A percentile compares a stretch with the other conserved stretches of the same genome.
These are phyloP conservation scores for Myotis findleyi DNA, from an alignment of 2,797 vertebrate genomes.

Conservation along the genomic window DNA sequence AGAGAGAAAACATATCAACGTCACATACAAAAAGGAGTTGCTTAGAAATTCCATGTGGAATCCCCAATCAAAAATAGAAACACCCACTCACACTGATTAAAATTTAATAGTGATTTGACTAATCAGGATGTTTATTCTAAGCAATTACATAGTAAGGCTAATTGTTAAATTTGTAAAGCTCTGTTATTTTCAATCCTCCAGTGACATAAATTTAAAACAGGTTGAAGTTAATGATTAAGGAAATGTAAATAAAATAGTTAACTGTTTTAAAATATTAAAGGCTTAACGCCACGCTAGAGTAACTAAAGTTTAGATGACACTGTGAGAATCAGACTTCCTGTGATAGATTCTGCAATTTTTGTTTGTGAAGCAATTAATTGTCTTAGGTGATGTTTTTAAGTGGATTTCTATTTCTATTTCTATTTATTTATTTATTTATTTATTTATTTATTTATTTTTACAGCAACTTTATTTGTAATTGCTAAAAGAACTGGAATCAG, in stretches of 20 bases:
- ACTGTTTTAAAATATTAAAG: conserved; percentile 62
- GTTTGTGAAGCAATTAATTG: conserved; percentile 27
- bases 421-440: too few relatives aligned
- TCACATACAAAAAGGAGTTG: conserved; percentile 38
- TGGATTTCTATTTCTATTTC: neutral
- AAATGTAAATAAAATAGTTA: conserved; percentile 70
- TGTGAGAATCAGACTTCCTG: neutral
- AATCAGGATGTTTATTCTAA: conserved; percentile 73
- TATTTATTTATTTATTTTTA: too few relatives aligned
- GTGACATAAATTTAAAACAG: conserved; percentile 65
- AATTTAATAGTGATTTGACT: conserved; percentile 78
- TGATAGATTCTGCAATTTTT: neutral
- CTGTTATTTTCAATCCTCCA: conserved; percentile 69
- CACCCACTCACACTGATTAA: conserved; percentile 74
- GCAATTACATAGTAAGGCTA: conserved; percentile 72
- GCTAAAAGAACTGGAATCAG: too few relatives aligned
- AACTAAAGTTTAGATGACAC: conserved; percentile 39
- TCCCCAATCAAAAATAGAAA: conserved; percentile 73
- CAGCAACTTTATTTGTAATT: too few relatives aligned
- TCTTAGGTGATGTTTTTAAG: neutral
- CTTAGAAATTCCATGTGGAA: conserved; percentile 62
- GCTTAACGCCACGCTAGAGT: neutral
- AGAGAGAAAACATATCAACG: conserved; percentile 15
- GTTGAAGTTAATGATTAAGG: conserved; percentile 69
- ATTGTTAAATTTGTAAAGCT: conserved; percentile 77